These are phyloP conservation scores for Halictus ligatus DNA, from an alignment of 2,888 invertebrate species.

Conservation along the genomic window DNA sequence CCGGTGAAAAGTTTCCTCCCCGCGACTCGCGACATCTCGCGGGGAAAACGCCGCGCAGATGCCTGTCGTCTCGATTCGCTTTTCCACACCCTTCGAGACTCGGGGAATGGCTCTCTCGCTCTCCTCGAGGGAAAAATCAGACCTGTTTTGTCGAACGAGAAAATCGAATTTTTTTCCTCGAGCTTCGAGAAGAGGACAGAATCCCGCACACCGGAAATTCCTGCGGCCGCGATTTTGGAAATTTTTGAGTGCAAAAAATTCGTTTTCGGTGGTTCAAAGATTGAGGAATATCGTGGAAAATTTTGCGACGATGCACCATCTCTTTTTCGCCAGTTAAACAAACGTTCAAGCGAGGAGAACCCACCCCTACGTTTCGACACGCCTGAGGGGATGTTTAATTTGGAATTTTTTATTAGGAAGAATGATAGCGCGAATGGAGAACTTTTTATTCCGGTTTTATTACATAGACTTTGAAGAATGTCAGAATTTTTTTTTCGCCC, in stretches of 20 bases:
- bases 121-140: neutral
- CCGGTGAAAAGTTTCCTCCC: slow-evolving; percentile 65
- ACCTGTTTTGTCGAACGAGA: neutral
- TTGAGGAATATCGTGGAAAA: neutral
- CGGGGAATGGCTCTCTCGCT: neutral
- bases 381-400: too few species aligned
- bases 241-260: neutral
- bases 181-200: neutral
- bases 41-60: neutral
- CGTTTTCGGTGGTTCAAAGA: neutral
- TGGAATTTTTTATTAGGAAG: neutral
- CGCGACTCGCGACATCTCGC: slow-evolving; percentile 48
- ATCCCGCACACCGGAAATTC: neutral
- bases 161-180: neutral
- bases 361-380: neutral
- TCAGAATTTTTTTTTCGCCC: neutral
- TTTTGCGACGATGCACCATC: neutral
- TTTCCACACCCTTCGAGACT: neutral
- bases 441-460: neutral
- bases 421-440: neutral
- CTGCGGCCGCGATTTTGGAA: neutral
- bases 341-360: neutral
- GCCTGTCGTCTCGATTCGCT: slow-evolving; percentile 1
- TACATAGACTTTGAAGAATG: neutral
- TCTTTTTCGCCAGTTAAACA: neutral